phyloP scores from a whole-genome alignment of 2,888 invertebrate species.

The Strigamia maritima region DNA sequence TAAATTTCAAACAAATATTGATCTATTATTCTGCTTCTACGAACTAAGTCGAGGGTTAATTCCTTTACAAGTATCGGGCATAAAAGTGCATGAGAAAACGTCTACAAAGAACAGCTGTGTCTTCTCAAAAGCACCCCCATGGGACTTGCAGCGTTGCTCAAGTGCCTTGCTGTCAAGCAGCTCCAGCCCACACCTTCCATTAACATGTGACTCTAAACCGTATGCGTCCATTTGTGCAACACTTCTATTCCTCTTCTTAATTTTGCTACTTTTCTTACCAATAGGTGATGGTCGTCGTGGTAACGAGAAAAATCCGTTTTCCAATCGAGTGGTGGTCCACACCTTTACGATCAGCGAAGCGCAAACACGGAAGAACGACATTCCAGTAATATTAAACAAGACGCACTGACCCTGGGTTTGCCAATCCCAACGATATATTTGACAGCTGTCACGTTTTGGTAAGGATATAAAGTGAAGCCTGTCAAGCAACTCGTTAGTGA shows the following conservation, averaged over 20 bases:
- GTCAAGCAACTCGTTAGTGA: conserved; percentile 5
- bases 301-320: not conserved
- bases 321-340: not conserved
- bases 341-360: not conserved
- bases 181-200: conserved; percentile 8
- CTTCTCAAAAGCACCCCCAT: conserved; percentile 33
- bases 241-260: not conserved
- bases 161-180: conserved; percentile 28
- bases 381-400: conserved; percentile 25
- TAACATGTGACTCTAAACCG: conserved; percentile 21
- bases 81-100: conserved; percentile 17
- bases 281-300: not conserved
- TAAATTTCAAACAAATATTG: not conserved
- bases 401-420: not conserved
- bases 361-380: conserved; percentile 7
- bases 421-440: conserved; percentile 8
- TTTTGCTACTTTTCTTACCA: not conserved
- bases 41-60: not conserved
- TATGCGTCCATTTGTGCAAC: not conserved
- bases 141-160: not conserved
- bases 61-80: not conserved
- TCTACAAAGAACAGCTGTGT: conserved; percentile 18
- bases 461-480: conserved; percentile 8
- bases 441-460: conserved; percentile 14
- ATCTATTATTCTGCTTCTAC: not conserved